phyloP scores from a whole-genome alignment of 2,888 invertebrate species.

The Drosophila nigricruria region DNA sequence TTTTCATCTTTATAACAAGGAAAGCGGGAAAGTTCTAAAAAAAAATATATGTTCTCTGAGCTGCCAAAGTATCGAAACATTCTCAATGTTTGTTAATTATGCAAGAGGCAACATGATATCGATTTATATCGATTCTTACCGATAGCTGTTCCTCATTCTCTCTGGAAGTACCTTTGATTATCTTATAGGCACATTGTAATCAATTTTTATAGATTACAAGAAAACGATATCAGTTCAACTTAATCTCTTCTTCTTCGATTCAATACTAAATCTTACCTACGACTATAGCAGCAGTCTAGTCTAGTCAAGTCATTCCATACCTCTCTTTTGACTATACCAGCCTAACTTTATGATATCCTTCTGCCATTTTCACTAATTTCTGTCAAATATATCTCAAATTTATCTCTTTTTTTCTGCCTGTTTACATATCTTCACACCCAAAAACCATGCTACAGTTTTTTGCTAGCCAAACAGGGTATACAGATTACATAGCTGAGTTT shows the following conservation, averaged over 20 bases:
- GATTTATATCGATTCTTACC: not conserved
- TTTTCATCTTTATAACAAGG: not conserved
- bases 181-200: not conserved
- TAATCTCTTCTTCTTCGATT: no score
- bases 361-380: not conserved
- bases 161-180: no score
- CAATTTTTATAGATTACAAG: not conserved
- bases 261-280: no score
- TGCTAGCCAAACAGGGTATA: slow-evolving; percentile 1
- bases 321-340: not conserved
- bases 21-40: no score
- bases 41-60: no score
- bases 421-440: not conserved
- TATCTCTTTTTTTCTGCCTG: not conserved
- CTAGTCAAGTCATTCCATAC: not conserved
- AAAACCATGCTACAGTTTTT: not conserved
- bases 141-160: no score
- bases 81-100: not conserved
- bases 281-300: not conserved
- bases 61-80: no score
- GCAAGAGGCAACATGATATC: not conserved
- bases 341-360: not conserved
- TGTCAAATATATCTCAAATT: not conserved
- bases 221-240: not conserved
- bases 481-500: slow-evolving; percentile 40